Conservation (phyloP, 2,113 vertebrate species). For the Buteo buteo region DNA sequence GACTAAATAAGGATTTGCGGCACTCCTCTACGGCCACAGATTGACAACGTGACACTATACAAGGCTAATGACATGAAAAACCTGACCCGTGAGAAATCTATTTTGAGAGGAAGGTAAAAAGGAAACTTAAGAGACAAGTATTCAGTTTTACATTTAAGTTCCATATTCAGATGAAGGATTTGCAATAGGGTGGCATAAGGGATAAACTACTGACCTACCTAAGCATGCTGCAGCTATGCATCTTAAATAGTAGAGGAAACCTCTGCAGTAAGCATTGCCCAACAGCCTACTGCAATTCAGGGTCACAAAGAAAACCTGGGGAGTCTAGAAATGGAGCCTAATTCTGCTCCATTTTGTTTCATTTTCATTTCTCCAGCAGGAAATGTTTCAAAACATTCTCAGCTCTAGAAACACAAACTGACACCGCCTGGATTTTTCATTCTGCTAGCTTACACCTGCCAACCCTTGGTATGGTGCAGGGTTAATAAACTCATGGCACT, state of each 20-base stretch:
- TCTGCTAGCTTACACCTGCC: background rate
- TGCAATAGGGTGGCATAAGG: background rate
- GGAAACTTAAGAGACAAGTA: background rate
- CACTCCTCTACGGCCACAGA: accelerated
- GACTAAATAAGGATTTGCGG: background rate
- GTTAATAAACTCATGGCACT: background rate
- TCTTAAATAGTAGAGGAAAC: background rate
- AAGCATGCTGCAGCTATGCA: background rate
- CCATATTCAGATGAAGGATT: background rate
- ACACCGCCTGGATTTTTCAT: background rate
- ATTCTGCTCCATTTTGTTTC: background rate
- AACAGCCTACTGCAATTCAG: background rate
- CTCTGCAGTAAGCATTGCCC: accelerated
- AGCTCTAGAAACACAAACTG: background rate
- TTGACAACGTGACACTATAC: background rate
- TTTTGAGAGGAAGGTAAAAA: background rate
- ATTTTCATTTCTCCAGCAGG: background rate
- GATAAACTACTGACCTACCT: background rate
- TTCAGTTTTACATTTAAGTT: background rate
- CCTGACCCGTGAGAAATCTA: background rate
- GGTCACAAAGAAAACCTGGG: background rate
- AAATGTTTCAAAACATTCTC: background rate
- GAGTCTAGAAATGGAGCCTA: background rate
- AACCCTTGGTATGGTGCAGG: accelerated
- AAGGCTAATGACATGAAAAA: background rate